Evolutionary conservation across 2,888 invertebrate species (phyloP).

Genomic region (Melanostoma mellinum): DNA sequence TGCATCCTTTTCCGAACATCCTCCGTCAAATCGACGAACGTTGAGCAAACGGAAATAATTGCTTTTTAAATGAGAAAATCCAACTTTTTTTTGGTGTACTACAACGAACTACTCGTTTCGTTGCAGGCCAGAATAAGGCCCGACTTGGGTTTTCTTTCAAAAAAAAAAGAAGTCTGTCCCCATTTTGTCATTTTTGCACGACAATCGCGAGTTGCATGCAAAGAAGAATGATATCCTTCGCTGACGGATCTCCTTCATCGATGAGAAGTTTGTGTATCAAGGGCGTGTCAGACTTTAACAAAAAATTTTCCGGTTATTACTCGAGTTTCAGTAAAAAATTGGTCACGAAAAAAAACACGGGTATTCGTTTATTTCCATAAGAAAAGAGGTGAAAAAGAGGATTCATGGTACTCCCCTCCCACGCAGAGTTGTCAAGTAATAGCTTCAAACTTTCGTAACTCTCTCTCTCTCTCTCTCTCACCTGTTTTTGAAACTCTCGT

Average conservation of each 20-base stretch:
- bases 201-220: conserved; percentile 34
- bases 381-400: conserved; percentile 2
- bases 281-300: neutral
- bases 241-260: conserved; percentile 54
- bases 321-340: neutral
- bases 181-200: conserved; percentile 27
- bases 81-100: conserved; percentile 2
- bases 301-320: conserved; percentile 17
- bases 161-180: neutral
- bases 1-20: conserved; percentile 18
- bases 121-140: too few relatives aligned
- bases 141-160: neutral
- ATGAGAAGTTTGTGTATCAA: conserved; percentile 28
- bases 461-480: conserved; percentile 1
- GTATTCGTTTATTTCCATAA: neutral
- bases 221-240: conserved; percentile 16
- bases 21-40: conserved; percentile 58
- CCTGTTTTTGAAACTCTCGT: neutral
- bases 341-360: neutral
- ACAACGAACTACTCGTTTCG: too few relatives aligned
- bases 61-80: conserved; percentile 76
- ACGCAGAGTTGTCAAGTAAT: conserved; percentile 2
- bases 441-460: conserved; percentile 33
- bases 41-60: conserved; percentile 77
- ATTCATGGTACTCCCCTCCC: neutral